These are phyloP conservation scores for Phorcus lineatus DNA, from an alignment of 2,888 invertebrate genomes.

Conservation along the genomic window DNA sequence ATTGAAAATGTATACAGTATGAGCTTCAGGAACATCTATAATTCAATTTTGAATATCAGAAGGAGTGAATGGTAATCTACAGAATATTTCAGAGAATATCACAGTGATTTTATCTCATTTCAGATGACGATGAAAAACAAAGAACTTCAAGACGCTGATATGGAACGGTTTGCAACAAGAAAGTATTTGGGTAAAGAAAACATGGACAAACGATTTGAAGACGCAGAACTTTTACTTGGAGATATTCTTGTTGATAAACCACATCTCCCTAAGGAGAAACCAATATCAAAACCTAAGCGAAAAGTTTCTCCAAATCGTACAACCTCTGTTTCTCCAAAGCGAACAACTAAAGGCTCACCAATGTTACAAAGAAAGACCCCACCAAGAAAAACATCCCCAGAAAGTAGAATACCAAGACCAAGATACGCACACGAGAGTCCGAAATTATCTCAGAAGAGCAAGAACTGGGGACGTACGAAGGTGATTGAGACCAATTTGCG, in stretches of 20 bases:
- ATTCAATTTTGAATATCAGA: too few species aligned
- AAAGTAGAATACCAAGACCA: neutral
- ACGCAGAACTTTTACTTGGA: slow-evolving; percentile 59
- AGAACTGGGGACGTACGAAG: neutral
- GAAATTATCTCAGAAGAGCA: neutral
- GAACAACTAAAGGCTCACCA: neutral
- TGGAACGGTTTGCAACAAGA: slow-evolving; percentile 38
- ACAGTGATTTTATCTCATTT: neutral
- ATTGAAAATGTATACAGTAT: too few species aligned
- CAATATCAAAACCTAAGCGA: neutral
- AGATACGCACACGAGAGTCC: neutral
- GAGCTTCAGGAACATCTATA: too few species aligned
- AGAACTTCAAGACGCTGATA: neutral
- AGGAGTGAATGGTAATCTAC: too few species aligned
- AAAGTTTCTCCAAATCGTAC: slow-evolving; percentile 9
- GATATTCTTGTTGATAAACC: slow-evolving; percentile 63
- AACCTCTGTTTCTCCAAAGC: neutral
- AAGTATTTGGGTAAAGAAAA: slow-evolving; percentile 40
- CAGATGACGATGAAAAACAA: neutral
- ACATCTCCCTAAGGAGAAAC: slow-evolving; percentile 48
- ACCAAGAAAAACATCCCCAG: neutral
- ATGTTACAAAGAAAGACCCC: neutral
- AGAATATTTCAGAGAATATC: too few species aligned
- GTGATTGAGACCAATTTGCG: neutral
- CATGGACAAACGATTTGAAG: slow-evolving; percentile 51